Percentiles rank a stretch among this genome's conserved stretches.
Conservation (phyloP, 35 echinoderm and acorn worm genomes). For the Heliocidaris tuberculata region DNA sequence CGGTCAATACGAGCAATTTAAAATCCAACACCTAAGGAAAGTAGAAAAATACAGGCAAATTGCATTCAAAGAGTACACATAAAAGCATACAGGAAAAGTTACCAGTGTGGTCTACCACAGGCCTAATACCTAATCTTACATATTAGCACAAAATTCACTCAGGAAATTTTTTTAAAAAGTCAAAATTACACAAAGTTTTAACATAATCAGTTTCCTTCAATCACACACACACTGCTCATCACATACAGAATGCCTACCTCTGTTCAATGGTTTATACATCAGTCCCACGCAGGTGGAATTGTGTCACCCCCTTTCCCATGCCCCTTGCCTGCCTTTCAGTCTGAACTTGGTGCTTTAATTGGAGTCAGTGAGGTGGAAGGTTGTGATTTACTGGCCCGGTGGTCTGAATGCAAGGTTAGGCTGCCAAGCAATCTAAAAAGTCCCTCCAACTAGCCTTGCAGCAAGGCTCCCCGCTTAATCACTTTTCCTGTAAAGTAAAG, state of each 20-base stretch:
- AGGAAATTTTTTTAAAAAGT: no score
- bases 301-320: not conserved
- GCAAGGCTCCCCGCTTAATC: not conserved
- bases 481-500: not conserved
- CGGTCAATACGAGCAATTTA: no score
- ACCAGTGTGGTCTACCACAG: no score
- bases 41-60: no score
- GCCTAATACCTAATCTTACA: no score
- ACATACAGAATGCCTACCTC: not conserved
- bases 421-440: not conserved
- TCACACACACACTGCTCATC: not conserved
- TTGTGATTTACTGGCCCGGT: slow-evolving; percentile 26
- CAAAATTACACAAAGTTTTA: not conserved
- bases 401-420: slow-evolving; percentile 25
- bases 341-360: not conserved
- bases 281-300: slow-evolving; percentile 13
- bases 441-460: not conserved
- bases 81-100: no score
- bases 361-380: slow-evolving; percentile 8
- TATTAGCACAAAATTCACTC: no score
- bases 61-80: no score
- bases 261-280: not conserved
- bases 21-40: no score
- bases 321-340: not conserved
- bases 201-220: not conserved